Conservation (phyloP, 2,113 vertebrate genomes). For the Erinaceus europaeus region DNA sequence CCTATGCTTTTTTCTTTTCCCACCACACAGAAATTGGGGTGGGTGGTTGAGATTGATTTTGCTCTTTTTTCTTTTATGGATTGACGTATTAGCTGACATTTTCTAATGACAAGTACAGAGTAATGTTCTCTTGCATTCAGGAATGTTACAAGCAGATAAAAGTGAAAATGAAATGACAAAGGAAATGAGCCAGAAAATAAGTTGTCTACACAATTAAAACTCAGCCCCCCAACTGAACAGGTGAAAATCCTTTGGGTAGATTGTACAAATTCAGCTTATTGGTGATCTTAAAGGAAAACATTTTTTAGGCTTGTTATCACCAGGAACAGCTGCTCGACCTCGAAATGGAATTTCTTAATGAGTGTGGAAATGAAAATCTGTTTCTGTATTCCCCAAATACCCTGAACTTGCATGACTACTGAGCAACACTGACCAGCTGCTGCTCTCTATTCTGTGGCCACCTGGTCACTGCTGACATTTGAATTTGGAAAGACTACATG, state of each 20-base stretch:
- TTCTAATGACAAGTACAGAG: conserved; percentile 60
- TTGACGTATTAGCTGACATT: conserved; percentile 61
- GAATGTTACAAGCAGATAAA: conserved; percentile 66
- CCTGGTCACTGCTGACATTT: conserved; percentile 42
- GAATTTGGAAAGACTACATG: conserved; percentile 16
- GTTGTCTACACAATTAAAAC: conserved; percentile 60
- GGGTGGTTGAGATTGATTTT: neutral
- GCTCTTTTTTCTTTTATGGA: conserved; percentile 26
- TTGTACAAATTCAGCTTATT: conserved; percentile 60
- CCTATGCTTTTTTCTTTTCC: neutral
- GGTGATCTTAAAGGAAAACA: conserved; percentile 53
- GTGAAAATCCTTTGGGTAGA: conserved; percentile 50
- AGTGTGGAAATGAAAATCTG: conserved; percentile 37
- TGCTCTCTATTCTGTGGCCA: neutral
- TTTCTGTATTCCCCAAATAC: conserved; percentile 29
- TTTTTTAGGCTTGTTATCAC: conserved; percentile 63
- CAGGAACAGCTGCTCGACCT: conserved; percentile 49
- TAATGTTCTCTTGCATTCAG: conserved; percentile 34
- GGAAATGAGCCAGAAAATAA: conserved; percentile 65
- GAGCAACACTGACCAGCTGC: conserved; percentile 41
- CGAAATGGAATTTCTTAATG: conserved; percentile 66
- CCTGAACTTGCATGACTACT: neutral
- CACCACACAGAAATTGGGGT: neutral
- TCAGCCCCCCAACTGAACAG: conserved; percentile 18
- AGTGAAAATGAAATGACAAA: conserved; percentile 58